Evolutionary conservation across 2,113 vertebrate genomes (phyloP).

Genomic region (Gallinago undulata): DNA sequence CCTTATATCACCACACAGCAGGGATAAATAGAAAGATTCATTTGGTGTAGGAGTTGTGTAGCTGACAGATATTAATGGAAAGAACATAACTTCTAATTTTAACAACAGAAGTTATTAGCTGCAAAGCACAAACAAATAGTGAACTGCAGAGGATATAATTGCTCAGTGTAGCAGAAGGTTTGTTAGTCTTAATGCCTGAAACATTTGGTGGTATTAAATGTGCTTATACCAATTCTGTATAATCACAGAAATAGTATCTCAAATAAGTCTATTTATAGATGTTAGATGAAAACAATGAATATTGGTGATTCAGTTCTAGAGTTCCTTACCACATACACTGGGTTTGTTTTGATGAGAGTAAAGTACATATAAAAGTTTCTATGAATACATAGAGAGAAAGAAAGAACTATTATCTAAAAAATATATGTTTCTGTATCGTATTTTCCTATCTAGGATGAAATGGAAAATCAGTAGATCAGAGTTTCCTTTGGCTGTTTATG

Average conservation of each 20-base stretch:
- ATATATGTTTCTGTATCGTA: neutral
- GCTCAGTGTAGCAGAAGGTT: neutral
- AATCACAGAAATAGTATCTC: constrained; percentile 8
- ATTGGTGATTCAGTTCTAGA: constrained; percentile 3
- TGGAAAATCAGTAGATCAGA: neutral
- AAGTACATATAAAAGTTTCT: neutral
- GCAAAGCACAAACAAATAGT: constrained; percentile 28
- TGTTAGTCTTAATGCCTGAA: neutral
- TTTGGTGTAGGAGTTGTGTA: neutral
- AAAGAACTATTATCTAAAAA: neutral
- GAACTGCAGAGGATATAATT: constrained; percentile 6
- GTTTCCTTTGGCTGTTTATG: neutral
- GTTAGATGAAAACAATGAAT: neutral
- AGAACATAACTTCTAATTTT: constrained; percentile 26
- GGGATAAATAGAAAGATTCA: neutral
- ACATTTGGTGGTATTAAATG: neutral
- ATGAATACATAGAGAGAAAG: neutral
- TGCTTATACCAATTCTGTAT: neutral
- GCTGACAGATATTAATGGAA: neutral
- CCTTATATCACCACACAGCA: neutral
- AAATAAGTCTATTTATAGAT: constrained; percentile 40
- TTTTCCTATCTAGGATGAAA: neutral
- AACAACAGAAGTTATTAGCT: neutral
- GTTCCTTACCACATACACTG: neutral
- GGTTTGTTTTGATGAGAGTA: neutral